phyloP scores from a whole-genome alignment of 1,140 invertebrate species.

The Tetramorium alpestre region DNA sequence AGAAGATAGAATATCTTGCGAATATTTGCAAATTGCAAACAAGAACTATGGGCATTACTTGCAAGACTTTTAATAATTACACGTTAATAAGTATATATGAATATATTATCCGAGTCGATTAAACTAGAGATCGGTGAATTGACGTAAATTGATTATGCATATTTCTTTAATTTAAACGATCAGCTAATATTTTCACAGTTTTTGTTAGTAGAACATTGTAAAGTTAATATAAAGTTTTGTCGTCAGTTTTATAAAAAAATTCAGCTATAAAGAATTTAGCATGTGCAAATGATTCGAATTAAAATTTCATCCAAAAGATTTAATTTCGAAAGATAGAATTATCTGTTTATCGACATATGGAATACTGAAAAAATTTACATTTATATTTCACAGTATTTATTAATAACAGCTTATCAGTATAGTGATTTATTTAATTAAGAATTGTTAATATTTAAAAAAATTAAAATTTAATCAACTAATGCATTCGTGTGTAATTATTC shows the following conservation, averaged over 20 bases:
- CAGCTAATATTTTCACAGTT: background rate
- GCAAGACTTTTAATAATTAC: background rate
- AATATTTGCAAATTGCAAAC: background rate
- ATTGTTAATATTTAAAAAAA: background rate
- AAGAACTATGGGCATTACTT: background rate
- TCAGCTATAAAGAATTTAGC: background rate
- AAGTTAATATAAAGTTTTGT: background rate
- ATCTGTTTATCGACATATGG: background rate
- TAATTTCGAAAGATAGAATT: constrained; percentile 5
- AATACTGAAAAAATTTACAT: background rate
- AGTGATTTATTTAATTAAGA: background rate
- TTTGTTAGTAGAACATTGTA: background rate
- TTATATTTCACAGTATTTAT: background rate
- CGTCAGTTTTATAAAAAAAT: background rate
- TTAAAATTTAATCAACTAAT: background rate
- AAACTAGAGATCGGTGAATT: background rate
- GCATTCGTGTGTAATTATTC: background rate
- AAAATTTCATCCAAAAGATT: background rate
- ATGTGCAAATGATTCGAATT: background rate
- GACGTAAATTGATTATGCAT: background rate
- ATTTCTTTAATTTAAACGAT: background rate
- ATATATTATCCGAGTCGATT: background rate
- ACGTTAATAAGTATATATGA: background rate
- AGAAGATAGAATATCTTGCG: background rate
- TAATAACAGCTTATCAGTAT: background rate